Conservation (phyloP, 2,888 invertebrate genomes). For the Perdita meconis region DNA sequence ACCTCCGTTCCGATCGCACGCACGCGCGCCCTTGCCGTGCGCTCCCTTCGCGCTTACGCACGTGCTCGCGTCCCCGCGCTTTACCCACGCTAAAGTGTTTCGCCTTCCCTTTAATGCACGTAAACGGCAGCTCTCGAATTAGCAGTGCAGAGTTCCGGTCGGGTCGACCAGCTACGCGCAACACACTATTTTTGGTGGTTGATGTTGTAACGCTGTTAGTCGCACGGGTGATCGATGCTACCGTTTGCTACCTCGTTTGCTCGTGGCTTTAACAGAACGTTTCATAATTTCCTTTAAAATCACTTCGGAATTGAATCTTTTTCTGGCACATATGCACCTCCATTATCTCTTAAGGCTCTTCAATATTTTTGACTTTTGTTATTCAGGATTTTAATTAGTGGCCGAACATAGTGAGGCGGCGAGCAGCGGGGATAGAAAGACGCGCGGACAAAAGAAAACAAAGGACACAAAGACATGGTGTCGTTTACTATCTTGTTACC, state of each 20-base stretch:
- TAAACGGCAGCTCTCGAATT: constrained; percentile 50
- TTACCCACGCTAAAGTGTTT: constrained; percentile 11
- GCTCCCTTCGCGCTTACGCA: constrained; percentile 41
- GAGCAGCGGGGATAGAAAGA: too few relatives aligned
- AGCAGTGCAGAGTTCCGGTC: constrained; percentile 40
- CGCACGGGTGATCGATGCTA: not conserved
- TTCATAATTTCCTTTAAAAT: too few relatives aligned
- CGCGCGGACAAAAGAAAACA: too few relatives aligned
- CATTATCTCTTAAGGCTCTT: too few relatives aligned
- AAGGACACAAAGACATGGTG: too few relatives aligned
- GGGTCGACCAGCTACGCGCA: not conserved
- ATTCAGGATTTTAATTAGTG: too few relatives aligned
- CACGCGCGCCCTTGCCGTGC: constrained; percentile 42
- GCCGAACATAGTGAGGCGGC: too few relatives aligned
- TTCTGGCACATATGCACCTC: too few relatives aligned
- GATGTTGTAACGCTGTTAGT: not conserved
- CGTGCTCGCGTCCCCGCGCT: constrained; percentile 51
- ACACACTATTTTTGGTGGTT: constrained; percentile 1
- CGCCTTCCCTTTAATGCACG: constrained; percentile 44
- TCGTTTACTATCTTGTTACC: too few relatives aligned
- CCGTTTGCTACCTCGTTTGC: not conserved
- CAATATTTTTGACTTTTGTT: too few relatives aligned
- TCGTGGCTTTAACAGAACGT: not conserved
- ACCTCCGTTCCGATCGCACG: constrained; percentile 64
- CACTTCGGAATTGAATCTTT: too few relatives aligned